Evolutionary conservation across 2,888 invertebrate species (phyloP).

Genomic region (Actias luna): DNA sequence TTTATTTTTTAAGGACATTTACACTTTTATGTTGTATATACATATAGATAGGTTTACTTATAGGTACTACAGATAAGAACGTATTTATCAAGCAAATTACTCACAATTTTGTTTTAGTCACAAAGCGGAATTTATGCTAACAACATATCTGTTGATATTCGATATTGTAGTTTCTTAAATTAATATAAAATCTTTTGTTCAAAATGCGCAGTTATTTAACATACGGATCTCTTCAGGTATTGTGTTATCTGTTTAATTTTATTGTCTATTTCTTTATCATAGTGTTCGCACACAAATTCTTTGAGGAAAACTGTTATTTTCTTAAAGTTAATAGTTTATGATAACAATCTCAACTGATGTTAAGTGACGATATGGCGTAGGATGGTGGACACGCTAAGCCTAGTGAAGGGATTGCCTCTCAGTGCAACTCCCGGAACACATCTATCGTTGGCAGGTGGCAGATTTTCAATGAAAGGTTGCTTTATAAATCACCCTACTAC

Average conservation of each 20-base stretch:
- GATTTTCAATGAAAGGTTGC: too few species aligned
- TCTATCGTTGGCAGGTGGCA: too few species aligned
- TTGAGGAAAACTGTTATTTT: too few species aligned
- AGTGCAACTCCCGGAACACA: too few species aligned
- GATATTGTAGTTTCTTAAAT: background rate
- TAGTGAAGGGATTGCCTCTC: too few species aligned
- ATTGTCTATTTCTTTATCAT: background rate
- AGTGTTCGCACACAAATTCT: background rate
- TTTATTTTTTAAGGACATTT: background rate
- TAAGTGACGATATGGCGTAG: too few species aligned
- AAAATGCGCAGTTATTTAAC: background rate
- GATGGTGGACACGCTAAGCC: too few species aligned
- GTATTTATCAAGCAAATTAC: background rate
- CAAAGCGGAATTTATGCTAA: background rate
- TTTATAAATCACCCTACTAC: too few species aligned
- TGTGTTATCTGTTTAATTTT: background rate
- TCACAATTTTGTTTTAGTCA: background rate
- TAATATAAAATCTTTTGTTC: background rate
- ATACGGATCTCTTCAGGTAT: conserved; percentile 1
- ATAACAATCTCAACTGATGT: too few species aligned
- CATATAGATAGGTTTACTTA: background rate
- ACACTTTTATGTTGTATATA: background rate
- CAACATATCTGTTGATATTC: background rate
- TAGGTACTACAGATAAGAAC: background rate
- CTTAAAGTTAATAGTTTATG: too few species aligned